Evolutionary conservation across 2,888 invertebrate genomes (phyloP), one percentile per base, ranked within the genome.

Genomic region (Xestia sexstrigata): DNA sequence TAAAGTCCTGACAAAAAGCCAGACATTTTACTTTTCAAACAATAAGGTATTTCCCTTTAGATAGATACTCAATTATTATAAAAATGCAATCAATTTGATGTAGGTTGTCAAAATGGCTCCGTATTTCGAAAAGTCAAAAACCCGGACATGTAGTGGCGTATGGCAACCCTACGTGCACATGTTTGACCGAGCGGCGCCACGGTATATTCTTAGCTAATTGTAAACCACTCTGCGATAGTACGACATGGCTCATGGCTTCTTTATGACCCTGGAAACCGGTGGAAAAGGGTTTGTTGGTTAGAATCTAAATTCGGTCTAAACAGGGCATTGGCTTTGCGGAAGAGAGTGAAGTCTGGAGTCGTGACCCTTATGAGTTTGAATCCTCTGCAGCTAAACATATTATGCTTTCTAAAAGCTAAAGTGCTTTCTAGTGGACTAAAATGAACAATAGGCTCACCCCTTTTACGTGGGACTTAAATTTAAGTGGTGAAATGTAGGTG

Each of bases 171-270:
- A 1, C 65, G 60, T 45, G 72, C 87, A 86, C 88, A 88, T 79
- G 75, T 75, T 81, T 78, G 82, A 74, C 71, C 79, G 72, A 66
- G 75, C 84, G 75, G 65, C 63, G 63, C 73, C 62, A 62, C 35
- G 74, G 83, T 86, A 86, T 88, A 90, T 90, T 91, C 87, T 89
- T 87, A 76, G 89, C 89, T 91, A 91, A 92, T 92, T 91, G 91
- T 91, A 88, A 91, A 89, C 83, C 91, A 88, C 84, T 87, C 84
- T 80, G 87, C 84, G 74, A 79, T 81, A 82, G 76, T 55, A 55
- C 30, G 76, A 52, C 66, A 65, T 77, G 73, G 72, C 70, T 35
- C 66, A 62, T 62, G 74, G 45, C 69, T 65, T 65, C 69, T 80
- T 86, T 81, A 84, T 74, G 82, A 63, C 63, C 60, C 26, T 76